phyloP scores from a whole-genome alignment of 2,113 vertebrate genomes.

The Acanthisitta chloris region DNA sequence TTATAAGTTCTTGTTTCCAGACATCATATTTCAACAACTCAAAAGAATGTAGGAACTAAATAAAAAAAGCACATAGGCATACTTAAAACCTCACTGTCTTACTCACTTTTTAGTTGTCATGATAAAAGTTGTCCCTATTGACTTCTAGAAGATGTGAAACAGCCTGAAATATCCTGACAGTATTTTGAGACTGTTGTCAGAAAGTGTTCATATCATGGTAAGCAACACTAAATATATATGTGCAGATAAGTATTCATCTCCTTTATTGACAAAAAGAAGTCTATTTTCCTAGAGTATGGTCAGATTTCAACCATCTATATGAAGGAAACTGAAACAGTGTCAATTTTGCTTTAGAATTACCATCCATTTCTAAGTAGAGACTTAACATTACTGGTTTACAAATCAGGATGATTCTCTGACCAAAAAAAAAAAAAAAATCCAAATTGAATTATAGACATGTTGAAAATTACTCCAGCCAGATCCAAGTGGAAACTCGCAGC shows the following conservation, averaged over 20 bases:
- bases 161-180: neutral
- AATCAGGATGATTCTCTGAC: neutral
- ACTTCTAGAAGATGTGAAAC: neutral
- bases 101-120: neutral
- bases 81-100: neutral
- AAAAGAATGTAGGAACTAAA: conserved; percentile 44
- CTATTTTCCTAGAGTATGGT: neutral
- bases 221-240: neutral
- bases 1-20: conserved; percentile 73
- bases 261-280: neutral
- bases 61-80: neutral
- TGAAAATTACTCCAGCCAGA: neutral
- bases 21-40: conserved; percentile 73
- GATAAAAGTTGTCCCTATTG: neutral
- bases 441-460: neutral
- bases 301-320: neutral
- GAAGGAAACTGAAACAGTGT: neutral
- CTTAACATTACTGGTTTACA: neutral
- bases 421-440: neutral
- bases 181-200: neutral
- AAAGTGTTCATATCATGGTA: neutral
- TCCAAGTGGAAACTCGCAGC: neutral
- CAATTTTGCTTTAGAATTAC: neutral
- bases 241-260: neutral
- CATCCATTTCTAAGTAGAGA: neutral